phyloP scores from a whole-genome alignment of 2,797 vertebrate genomes.

The Bryconaethiops microstoma region DNA sequence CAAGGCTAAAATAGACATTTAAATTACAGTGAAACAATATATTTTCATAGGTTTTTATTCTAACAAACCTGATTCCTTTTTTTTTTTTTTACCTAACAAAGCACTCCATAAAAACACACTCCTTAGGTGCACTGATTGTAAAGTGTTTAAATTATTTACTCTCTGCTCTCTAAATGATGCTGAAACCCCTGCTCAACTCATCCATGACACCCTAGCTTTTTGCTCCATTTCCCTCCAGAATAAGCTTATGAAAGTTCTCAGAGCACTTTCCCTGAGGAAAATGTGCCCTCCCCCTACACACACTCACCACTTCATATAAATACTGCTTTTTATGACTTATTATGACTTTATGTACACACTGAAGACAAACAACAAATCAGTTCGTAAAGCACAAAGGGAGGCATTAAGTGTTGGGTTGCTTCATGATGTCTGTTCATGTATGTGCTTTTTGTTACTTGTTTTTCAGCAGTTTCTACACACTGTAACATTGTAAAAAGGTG shows the following conservation, averaged over 20 bases:
- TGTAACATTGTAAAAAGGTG: neutral
- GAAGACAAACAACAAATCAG: neutral
- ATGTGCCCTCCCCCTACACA: neutral
- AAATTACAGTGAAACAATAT: neutral
- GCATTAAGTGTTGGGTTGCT: neutral
- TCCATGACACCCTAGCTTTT: neutral
- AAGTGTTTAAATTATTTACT: neutral
- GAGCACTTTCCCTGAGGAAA: neutral
- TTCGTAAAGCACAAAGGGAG: conserved; percentile 27
- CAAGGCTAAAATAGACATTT: conserved; percentile 6
- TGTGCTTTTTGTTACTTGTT: neutral
- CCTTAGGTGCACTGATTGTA: neutral
- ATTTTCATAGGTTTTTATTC: neutral
- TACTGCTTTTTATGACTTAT: neutral
- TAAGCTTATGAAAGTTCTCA: neutral
- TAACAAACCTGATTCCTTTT: no score
- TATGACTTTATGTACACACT: neutral
- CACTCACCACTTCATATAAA: neutral
- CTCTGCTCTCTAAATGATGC: neutral
- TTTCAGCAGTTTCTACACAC: conserved; percentile 1
- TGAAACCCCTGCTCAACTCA: neutral
- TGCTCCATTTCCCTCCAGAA: neutral
- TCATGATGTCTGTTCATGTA: neutral
- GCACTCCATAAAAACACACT: neutral
- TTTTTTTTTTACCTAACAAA: no score